Base-by-base conservation (phyloP, 2,888 invertebrate genomes). In the Zele albiditarsus region DNA sequence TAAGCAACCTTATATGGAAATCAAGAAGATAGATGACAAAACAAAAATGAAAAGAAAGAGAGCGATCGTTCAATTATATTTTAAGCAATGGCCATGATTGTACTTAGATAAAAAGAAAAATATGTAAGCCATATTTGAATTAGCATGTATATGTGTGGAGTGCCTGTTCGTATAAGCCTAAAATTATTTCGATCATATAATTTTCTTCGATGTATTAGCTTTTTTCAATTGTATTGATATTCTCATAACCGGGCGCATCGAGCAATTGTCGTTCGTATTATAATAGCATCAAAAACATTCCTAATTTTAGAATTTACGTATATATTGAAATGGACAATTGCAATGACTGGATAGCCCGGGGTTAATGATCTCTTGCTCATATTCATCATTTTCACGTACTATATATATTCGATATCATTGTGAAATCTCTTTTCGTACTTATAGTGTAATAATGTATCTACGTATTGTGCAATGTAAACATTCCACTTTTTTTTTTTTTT, bases 381-480 rank as follows among this genome's bases (percentile, higher is more conserved):
- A 84, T 84, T 60, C 80, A 84, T 83, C 80, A 78, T 84, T 82
- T 81, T 74, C 81, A 71, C 77, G 80, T 83, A 83, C 60, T 70
- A 70, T 78, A 71, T 68, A 73, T 80, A 81, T 78, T 82, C 46
- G n/a, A 53, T 33, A 63, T 81, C 76, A 77, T 83, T 83, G 68
- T 81, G 63, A 76, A 78, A 78, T 79, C 81, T 82, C 80, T 79
- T 78, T 76, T 72, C 77, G 84, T 87, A 87, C 79, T 82, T 86
- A 83, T 82, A 73, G 38, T 20, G 3, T 57, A 65, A 42, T 78
- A 69, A 72, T 77, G 68, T 75, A 78, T 83, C 81, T 83, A 82
- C 86, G 83, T 86, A 87, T 85, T 85, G 88, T 89, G 88, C 89
- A 89, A 89, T 89, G 85, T 85, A 87, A 82, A 87, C 88, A 87